Conservation (phyloP, 2,888 invertebrate species). For the Mesorhabditis belari region DNA sequence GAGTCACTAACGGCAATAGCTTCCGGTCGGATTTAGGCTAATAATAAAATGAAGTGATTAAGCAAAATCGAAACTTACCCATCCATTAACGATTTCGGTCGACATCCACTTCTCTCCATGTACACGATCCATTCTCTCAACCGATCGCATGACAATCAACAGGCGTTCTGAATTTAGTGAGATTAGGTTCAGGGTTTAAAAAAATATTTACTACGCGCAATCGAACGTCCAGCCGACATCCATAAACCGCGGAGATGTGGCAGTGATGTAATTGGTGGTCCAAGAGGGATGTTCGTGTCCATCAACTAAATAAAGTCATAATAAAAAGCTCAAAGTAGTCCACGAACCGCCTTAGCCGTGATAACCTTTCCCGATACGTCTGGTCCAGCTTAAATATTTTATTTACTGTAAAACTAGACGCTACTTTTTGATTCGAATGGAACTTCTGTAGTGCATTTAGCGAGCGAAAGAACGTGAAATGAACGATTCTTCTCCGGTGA, state of each 20-base stretch:
- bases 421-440: too few species aligned
- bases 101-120: constrained; percentile 11
- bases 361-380: too few species aligned
- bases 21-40: constrained; percentile 8
- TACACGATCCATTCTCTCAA: constrained; percentile 18
- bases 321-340: too few species aligned
- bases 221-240: neutral
- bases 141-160: constrained; percentile 15
- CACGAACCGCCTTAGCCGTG: too few species aligned
- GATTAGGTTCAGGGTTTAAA: neutral
- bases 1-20: neutral
- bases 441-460: too few species aligned
- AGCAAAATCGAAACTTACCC: neutral
- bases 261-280: too few species aligned
- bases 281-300: too few species aligned
- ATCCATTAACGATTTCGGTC: constrained; percentile 8
- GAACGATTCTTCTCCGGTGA: too few species aligned
- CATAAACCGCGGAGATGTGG: neutral
- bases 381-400: too few species aligned
- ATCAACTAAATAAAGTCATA: too few species aligned
- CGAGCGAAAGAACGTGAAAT: too few species aligned
- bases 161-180: constrained; percentile 2
- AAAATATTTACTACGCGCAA: neutral
- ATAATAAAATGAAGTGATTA: neutral
- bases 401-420: too few species aligned